Evolutionary conservation across 2,797 vertebrate genomes (phyloP).

Genomic region (Pagetopsis macropterus): DNA sequence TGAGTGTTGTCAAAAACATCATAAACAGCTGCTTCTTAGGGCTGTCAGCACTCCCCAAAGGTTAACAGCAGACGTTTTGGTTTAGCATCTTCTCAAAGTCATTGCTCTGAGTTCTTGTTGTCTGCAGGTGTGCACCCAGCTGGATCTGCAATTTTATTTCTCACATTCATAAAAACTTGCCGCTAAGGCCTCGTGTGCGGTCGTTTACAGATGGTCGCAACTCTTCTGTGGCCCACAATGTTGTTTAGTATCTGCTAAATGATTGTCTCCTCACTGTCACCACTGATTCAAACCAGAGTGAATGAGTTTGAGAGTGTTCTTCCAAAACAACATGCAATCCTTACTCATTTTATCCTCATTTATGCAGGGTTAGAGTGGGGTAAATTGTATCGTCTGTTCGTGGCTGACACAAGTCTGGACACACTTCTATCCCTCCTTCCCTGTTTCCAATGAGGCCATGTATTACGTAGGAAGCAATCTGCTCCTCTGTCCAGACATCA

Average conservation of each 20-base stretch:
- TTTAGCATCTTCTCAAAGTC: conserved; percentile 40
- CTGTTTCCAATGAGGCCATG: conserved; percentile 67
- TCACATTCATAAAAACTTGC: conserved; percentile 29
- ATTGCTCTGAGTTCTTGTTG: conserved; percentile 33
- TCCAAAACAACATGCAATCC: conserved; percentile 20
- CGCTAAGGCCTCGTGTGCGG: conserved; percentile 4
- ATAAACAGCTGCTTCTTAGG: conserved; percentile 34
- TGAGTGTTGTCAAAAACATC: conserved; percentile 18
- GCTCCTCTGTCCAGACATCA: conserved; percentile 61
- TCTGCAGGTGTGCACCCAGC: conserved; percentile 61
- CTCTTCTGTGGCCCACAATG: conserved; percentile 5
- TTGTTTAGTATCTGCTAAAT: conserved; percentile 30
- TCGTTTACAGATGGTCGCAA: conserved; percentile 28
- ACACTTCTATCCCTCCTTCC: conserved; percentile 54
- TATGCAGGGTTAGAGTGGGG: conserved; percentile 16
- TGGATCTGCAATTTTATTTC: conserved; percentile 39
- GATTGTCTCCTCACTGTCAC: conserved; percentile 15
- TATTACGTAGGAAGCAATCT: conserved; percentile 60
- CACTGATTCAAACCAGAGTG: conserved; percentile 8
- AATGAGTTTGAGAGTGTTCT: conserved; percentile 18
- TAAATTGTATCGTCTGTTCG: conserved; percentile 56
- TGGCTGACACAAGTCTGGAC: conserved; percentile 53
- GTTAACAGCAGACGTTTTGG: conserved; percentile 44
- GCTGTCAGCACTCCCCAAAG: conserved; percentile 8
- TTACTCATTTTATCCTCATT: conserved; percentile 52